These are phyloP conservation scores for Ophioderma brevispina DNA, from an alignment of 35 echinoderm and acorn worm genomes.

Conservation along the genomic window DNA sequence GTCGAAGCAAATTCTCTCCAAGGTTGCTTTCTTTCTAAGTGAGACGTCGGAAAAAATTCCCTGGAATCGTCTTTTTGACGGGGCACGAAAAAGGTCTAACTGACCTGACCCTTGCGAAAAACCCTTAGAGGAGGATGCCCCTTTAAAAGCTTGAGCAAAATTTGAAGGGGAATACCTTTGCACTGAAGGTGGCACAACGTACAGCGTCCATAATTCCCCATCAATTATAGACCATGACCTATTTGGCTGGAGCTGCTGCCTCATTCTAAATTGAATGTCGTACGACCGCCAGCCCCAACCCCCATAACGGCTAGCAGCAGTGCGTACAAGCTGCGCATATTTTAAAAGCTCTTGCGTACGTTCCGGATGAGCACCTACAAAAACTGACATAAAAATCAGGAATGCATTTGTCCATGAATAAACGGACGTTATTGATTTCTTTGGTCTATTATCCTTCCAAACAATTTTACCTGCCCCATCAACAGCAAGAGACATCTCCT, in stretches of 20 bases:
- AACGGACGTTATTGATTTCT: constrained; percentile 4
- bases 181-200: not conserved
- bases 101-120: too few species aligned
- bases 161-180: not conserved
- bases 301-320: not conserved
- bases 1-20: not conserved
- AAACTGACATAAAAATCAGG: not conserved
- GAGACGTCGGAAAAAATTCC: too few species aligned
- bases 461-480: not conserved
- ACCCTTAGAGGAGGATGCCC: too few species aligned
- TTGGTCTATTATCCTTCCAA: not conserved
- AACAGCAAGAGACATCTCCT: too few species aligned
- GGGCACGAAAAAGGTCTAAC: too few species aligned
- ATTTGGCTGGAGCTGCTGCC: not conserved
- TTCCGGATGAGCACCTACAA: not conserved
- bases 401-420: constrained; percentile 26
- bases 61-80: too few species aligned
- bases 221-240: constrained; percentile 28
- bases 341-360: not conserved
- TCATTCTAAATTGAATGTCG: constrained; percentile 23
- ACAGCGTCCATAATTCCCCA: not conserved
- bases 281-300: constrained; percentile 17
- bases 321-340: not conserved
- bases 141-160: not conserved
- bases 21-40: too few species aligned